These are phyloP conservation scores for Arctia plantaginis DNA, from an alignment of 2,888 invertebrate genomes.

Conservation along the genomic window DNA sequence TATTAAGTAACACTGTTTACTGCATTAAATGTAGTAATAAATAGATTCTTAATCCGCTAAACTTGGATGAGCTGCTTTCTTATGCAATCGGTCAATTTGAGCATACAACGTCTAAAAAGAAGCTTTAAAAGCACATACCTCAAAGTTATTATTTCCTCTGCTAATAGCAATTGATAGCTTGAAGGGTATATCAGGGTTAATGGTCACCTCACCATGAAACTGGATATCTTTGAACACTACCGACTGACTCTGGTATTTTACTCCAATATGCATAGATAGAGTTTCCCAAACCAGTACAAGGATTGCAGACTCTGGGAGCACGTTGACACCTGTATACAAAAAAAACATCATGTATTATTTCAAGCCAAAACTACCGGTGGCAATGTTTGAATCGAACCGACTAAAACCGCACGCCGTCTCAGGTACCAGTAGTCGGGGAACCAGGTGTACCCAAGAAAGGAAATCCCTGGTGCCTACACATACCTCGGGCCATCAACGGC, in stretches of 20 bases:
- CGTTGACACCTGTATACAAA: conserved; percentile 79
- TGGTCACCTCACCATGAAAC: conserved; percentile 52
- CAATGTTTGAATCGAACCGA: no score
- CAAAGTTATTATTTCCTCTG: conserved; percentile 59
- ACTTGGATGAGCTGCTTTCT: background rate
- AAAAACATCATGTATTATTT: background rate
- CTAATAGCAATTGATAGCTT: conserved; percentile 52
- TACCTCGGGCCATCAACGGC: no score
- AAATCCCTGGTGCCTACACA: no score
- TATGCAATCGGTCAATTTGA: background rate
- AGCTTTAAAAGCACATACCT: conserved; percentile 47
- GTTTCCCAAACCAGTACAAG: conserved; percentile 84
- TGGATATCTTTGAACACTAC: conserved; percentile 56
- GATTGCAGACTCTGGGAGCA: conserved; percentile 89
- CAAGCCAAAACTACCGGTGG: background rate
- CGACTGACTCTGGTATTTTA: conserved; percentile 64
- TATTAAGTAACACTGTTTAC: background rate
- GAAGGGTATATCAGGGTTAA: conserved; percentile 46
- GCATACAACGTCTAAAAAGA: background rate
- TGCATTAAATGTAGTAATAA: background rate
- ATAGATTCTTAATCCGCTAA: background rate
- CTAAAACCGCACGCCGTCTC: no score
- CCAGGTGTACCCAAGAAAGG: no score
- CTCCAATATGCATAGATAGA: conserved; percentile 72
- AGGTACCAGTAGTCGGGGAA: no score